Evolutionary conservation across 2,888 invertebrate genomes (phyloP), one percentile per base, ranked within the genome.

Genomic region (Holacanthella duospinosa): DNA sequence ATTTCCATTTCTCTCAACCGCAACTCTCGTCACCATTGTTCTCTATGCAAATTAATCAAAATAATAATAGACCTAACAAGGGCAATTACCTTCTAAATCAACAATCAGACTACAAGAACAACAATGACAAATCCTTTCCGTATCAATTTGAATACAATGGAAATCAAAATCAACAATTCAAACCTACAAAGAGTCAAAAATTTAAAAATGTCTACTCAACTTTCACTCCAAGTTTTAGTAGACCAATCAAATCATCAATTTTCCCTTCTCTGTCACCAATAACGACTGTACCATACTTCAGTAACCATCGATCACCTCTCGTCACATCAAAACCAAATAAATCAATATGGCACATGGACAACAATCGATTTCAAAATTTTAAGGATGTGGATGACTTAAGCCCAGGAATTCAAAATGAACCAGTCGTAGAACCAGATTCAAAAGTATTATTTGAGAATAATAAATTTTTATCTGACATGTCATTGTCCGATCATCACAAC

Each of bases 141-240:
- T 36, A 6, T 16, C 36, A 48, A 48, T 48, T 21, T 48, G 48
- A 48, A 48, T 48, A 48, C 48, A 48, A 48, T 48, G 48, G 48
- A 48, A 16, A 16, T 6, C 6, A n/a, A n/a, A n/a, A n/a, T n/a
- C n/a, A n/a, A n/a, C n/a, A n/a, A n/a, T n/a, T n/a, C n/a, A n/a
- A n/a, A n/a, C n/a, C n/a, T n/a, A n/a, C n/a, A n/a, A n/a, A n/a
- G n/a, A n/a, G n/a, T n/a, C n/a, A n/a, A n/a, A n/a, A n/a, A n/a
- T n/a, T n/a, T n/a, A n/a, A n/a, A n/a, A 16, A 36, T 36, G 36
- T 6, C 36, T 16, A 36, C 6, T 36, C 36, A 6, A 36, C 36
- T 36, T 36, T 36, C 36, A 12, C 36, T 16, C 36, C 36, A 36
- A 36, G 36, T 6, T 12, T 36, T 36, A 6, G 36, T 12, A 16